Evolutionary conservation across 2,797 vertebrate genomes (phyloP).

Genomic region (Typhlichthys eigenmanni): DNA sequence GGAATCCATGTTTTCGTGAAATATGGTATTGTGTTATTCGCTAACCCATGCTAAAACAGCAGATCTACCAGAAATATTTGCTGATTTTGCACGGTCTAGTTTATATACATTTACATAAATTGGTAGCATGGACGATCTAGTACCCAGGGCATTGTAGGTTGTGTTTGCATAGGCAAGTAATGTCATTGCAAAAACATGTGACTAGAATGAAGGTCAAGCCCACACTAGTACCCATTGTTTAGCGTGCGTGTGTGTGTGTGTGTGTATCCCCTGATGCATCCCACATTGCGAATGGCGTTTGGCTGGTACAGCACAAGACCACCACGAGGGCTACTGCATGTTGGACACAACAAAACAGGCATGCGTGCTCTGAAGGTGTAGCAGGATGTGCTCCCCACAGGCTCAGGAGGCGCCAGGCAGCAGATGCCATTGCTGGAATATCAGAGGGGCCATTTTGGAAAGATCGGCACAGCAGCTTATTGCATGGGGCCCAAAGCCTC

Average conservation of each 20-base stretch:
- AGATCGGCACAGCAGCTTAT: constrained; percentile 51
- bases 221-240: too few relatives aligned
- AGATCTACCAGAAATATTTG: too few relatives aligned
- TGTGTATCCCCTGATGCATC: constrained; percentile 20
- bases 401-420: constrained; percentile 28
- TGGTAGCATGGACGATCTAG: too few relatives aligned
- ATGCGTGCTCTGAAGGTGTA: constrained; percentile 38
- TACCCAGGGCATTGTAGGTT: too few relatives aligned
- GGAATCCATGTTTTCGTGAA: too few relatives aligned
- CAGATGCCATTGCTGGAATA: constrained; percentile 40
- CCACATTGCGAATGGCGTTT: constrained; percentile 21
- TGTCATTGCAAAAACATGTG: neutral
- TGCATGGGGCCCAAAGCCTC: constrained; percentile 5
- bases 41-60: too few relatives aligned
- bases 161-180: neutral
- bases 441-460: constrained; percentile 40
- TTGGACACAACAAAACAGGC: constrained; percentile 38
- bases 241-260: neutral
- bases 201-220: neutral
- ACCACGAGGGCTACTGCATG: neutral
- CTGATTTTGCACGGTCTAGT: too few relatives aligned
- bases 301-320: constrained; percentile 9
- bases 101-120: too few relatives aligned
- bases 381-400: constrained; percentile 37
- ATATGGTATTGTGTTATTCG: too few relatives aligned